Evolutionary conservation across 2,888 invertebrate genomes (phyloP), one percentile per base, ranked within the genome.

Genomic region (Apotomis capreana): DNA sequence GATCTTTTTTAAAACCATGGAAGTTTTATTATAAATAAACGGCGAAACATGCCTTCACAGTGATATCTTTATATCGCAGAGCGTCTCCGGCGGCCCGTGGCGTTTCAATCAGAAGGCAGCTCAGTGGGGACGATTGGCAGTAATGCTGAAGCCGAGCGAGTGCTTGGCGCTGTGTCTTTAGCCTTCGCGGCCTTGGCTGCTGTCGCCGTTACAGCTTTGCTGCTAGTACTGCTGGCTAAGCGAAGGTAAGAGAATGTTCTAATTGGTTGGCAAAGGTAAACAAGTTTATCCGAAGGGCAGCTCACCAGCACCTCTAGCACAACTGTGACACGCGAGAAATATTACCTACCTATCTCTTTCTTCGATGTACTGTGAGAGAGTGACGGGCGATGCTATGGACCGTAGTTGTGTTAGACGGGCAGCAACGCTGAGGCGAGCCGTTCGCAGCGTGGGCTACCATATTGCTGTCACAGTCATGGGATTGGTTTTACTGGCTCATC

Each of bases 181-280:
- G 92, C 92, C 0, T 93, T 92, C 72, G 93, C 93, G 5, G 92
- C 88, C 0, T 85, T 93, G 0, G 92, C 92, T 0, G 89, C 90
- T 0, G 75, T 92, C 3, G 92, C 93, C 3, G 92, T 92, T 8
- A 86, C 90, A 0, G 91, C 92, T 0, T 76, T 93, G n/a, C 79
- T 93, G 12, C 81, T 92, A 0, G 92, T 92, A 3, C 77, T 93
- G 6, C 77, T 92, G 37, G 89, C 89, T 49, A 90, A 89, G 70
- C 81, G 90, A 73, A 91, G 88, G 92, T 91, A 79, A 75, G 55
- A 15, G 3, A 49, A 26, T 26, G 26, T 26, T 26, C 26, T 26
- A 26, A 26, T 2, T 26, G 26, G 26, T 26, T 26, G 26, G 26
- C 26, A 26, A 1, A 26, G 15, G 15, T 15, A 15, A 15, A 15